phyloP scores from a whole-genome alignment of 2,888 invertebrate genomes.

The Meteorus cinctellus region DNA sequence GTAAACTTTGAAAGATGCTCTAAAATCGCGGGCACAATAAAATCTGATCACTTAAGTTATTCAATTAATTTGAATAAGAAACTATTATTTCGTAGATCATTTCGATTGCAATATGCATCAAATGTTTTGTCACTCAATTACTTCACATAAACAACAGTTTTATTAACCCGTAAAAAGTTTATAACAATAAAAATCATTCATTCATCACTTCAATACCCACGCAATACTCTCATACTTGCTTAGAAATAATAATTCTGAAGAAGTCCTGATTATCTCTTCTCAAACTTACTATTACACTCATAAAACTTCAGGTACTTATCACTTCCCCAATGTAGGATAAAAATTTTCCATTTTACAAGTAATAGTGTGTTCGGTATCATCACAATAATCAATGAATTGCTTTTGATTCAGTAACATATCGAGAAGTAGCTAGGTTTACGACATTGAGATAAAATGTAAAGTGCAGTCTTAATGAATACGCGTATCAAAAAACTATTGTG shows the following conservation, averaged over 20 bases:
- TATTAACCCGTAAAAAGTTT: not conserved
- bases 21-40: conserved; percentile 21
- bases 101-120: not conserved
- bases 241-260: conserved; percentile 49
- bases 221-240: conserved; percentile 20
- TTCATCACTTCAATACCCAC: conserved; percentile 16
- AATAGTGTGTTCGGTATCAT: conserved; percentile 14
- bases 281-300: conserved; percentile 36
- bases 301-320: conserved; percentile 32
- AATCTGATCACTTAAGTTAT: not conserved
- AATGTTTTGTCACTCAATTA: not conserved
- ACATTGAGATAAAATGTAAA: conserved; percentile 42
- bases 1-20: not conserved
- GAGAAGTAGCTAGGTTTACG: conserved; percentile 34
- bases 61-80: not conserved
- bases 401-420: conserved; percentile 18
- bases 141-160: not conserved
- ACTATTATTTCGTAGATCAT: not conserved
- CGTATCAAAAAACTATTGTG: conserved; percentile 72
- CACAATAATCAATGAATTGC: conserved; percentile 41
- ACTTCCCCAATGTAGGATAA: conserved; percentile 23
- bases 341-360: not conserved
- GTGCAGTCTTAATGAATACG: conserved; percentile 63
- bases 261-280: conserved; percentile 38
- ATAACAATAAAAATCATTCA: conserved; percentile 40